Evolutionary conservation across 2,888 invertebrate genomes (phyloP), one percentile per base, ranked within the genome.

Genomic region (Darwinula stevensoni): DNA sequence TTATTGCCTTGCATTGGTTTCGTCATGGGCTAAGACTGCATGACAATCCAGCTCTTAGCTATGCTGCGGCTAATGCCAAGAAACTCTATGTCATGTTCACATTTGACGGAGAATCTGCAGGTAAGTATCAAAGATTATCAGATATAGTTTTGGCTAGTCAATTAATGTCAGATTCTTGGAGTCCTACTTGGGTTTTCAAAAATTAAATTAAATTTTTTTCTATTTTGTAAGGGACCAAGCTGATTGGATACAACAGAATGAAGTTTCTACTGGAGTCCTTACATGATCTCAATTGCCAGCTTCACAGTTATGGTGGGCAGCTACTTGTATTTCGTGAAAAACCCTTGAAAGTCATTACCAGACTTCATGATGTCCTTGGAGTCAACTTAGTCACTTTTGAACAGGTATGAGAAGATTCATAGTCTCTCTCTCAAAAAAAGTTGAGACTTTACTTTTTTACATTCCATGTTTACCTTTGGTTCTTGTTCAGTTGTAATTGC

Each of bases 101-200:
- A 39, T 69, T 70, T 44, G 70, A 72, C 47, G 69, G 68, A n/a
- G 63, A 66, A 47, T 65, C 64, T 38, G 67, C 67, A 40, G 67
- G 69, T 67, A 43, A 46, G 47, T 43, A 14, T 29, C 6, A 14
- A 14, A 17, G 17, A 14, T 27, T 22, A 27, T 31, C 29, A 27
- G 13, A 30, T 6, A n/a, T n/a, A n/a, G n/a, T n/a, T n/a, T n/a
- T n/a, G n/a, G n/a, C n/a, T n/a, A n/a, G n/a, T n/a, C n/a, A n/a
- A n/a, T n/a, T n/a, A n/a, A n/a, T n/a, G n/a, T n/a, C n/a, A 22
- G 22, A 22, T n/a, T 22, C 22, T 22, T 22, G 22, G n/a, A 22
- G n/a, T 22, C n/a, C n/a, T 9, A 22, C 22, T 22, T 22, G n/a
- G n/a, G 22, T 6, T 22, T 22, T 22, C 14, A 16, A 32, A 3